A percentile compares a stretch with the other conserved stretches of the same genome.
These are phyloP conservation scores for Hesperia comma DNA, from an alignment of 2,888 invertebrate species.

Conservation along the genomic window DNA sequence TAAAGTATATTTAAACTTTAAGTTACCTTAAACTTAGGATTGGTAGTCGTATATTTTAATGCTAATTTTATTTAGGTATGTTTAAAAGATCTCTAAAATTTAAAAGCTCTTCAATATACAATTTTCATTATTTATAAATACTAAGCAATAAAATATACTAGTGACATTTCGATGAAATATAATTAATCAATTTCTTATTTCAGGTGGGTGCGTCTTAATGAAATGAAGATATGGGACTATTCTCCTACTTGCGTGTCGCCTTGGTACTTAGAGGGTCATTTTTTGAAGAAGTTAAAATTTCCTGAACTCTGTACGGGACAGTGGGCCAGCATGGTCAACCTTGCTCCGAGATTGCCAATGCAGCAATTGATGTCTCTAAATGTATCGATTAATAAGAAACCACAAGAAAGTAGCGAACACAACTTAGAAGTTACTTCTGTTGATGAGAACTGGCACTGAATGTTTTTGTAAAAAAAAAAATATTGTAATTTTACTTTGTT, in stretches of 20 bases:
- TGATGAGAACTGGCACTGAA: constrained; percentile 56
- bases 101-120: too few relatives aligned
- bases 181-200: constrained; percentile 40
- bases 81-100: too few relatives aligned
- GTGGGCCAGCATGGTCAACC: constrained; percentile 90
- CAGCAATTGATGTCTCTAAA: constrained; percentile 78
- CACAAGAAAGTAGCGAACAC: constrained; percentile 77
- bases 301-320: constrained; percentile 90
- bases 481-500: too few relatives aligned
- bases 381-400: constrained; percentile 78
- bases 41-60: too few relatives aligned
- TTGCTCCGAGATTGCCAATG: constrained; percentile 86
- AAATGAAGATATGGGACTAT: constrained; percentile 87
- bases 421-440: constrained; percentile 72
- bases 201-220: constrained; percentile 88
- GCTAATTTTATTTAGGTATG: too few relatives aligned
- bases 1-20: too few relatives aligned
- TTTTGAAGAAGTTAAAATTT: constrained; percentile 87
- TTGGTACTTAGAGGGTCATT: constrained; percentile 87
- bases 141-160: not conserved
- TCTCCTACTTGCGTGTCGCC: constrained; percentile 89
- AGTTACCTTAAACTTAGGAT: too few relatives aligned
- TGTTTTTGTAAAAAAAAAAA: not conserved
- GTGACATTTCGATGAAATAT: too few relatives aligned
- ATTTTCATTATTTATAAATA: too few relatives aligned